Evolutionary conservation across 1,140 invertebrate species (phyloP).

Genomic region (Tachypleus tridentatus): DNA sequence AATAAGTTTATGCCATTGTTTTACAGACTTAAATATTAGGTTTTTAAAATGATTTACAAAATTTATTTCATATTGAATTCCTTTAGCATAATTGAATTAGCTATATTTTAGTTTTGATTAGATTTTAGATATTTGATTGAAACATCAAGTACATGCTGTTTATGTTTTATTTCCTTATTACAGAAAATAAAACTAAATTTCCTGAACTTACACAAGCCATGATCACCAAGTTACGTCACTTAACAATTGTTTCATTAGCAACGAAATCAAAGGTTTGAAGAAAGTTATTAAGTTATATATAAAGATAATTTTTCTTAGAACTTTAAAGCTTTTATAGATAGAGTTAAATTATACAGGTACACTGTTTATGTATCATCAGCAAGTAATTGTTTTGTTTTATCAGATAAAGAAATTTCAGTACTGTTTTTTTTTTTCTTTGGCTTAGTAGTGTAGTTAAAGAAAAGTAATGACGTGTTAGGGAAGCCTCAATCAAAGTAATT

Average conservation of each 20-base stretch:
- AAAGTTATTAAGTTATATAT: not conserved
- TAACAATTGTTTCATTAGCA: conserved; percentile 89
- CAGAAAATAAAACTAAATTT: conserved; percentile 52
- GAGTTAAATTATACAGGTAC: not conserved
- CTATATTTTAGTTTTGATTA: not conserved
- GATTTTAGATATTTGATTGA: not conserved
- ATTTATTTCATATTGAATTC: too few relatives aligned
- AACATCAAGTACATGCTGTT: conserved; percentile 1
- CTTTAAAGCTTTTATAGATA: too few relatives aligned
- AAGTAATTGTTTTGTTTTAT: conserved; percentile 20
- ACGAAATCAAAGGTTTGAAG: conserved; percentile 59
- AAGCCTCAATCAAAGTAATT: too few relatives aligned
- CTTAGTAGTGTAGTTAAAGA: too few relatives aligned
- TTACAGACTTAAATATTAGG: too few relatives aligned
- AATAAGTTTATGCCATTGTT: too few relatives aligned
- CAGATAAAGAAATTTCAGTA: too few relatives aligned
- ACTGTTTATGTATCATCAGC: conserved; percentile 11
- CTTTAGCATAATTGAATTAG: too few relatives aligned
- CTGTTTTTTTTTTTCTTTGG: too few relatives aligned
- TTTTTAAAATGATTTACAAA: too few relatives aligned
- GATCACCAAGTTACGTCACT: conserved; percentile 81
- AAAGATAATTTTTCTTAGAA: too few relatives aligned
- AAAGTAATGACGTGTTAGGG: too few relatives aligned
- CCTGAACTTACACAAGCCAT: conserved; percentile 64
- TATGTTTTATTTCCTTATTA: conserved; percentile 19